Evolutionary conservation across 2,113 vertebrate genomes (phyloP).

Genomic region (Heteronetta atricapilla): DNA sequence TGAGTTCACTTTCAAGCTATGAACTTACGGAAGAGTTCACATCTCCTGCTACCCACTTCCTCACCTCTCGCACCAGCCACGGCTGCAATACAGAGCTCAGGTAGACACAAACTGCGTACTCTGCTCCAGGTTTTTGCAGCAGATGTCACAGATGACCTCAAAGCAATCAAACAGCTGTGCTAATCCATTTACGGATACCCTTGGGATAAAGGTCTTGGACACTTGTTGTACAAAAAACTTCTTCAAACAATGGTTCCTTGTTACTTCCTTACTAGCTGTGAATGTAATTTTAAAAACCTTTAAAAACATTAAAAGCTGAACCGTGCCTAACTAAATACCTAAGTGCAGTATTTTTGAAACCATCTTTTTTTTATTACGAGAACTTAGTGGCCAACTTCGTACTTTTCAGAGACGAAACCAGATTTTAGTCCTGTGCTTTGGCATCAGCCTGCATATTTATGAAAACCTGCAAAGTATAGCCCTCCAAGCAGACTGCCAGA

Average conservation of each 20-base stretch:
- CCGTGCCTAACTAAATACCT: not conserved
- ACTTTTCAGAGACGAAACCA: conserved; percentile 25
- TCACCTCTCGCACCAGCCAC: not conserved
- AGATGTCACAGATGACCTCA: conserved; percentile 72
- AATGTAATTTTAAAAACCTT: not conserved
- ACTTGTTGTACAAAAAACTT: conserved; percentile 50
- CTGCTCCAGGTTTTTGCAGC: conserved; percentile 55
- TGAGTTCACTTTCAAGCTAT: not conserved
- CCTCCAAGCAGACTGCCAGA: conserved; percentile 66
- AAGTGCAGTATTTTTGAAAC: not conserved
- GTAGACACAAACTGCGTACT: not conserved
- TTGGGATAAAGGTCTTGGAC: conserved; percentile 62
- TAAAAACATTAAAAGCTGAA: not conserved
- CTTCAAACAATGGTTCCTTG: conserved; percentile 53
- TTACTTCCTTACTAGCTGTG: not conserved
- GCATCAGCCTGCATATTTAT: conserved; percentile 56
- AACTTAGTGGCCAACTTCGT: not conserved
- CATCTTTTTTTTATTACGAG: not conserved
- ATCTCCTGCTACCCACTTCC: not conserved
- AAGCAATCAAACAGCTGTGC: conserved; percentile 66
- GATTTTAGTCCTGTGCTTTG: conserved; percentile 46
- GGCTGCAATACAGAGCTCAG: not conserved
- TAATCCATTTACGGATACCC: conserved; percentile 60
- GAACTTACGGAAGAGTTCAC: not conserved
- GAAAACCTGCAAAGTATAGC: conserved; percentile 61